Evolutionary conservation across 2,888 invertebrate species (phyloP), one percentile per base, ranked within the genome.

Genomic region (Leptinotarsa tumamoca): DNA sequence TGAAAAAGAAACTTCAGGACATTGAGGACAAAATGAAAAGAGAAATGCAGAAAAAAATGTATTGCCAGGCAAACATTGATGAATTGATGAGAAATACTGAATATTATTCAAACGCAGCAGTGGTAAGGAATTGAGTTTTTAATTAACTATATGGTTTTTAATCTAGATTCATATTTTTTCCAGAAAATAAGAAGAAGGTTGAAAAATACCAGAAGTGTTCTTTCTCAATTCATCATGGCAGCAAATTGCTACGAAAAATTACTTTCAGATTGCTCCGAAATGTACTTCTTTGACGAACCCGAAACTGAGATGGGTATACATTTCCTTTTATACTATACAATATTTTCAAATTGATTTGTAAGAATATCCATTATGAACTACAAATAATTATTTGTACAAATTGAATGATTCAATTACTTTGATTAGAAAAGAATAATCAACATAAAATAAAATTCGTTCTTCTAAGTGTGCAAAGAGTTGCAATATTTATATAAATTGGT

Each of bases 211-310:
- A 68, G 67, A 23, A 67, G 58, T 67, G 49, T 70, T 33, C 63
- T 72, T 33, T 69, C 74, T 23, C 72, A 79, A 58, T 79, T 79
- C 56, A 67, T 67, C n/a, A 63, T 76, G 27, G 76, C 76, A 23
- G 18, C 67, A 50, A 43, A 73, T 27, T 78, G 74, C 66, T 78
- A 73, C 33, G 74, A 76, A 49, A 76, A 71, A 68, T 27, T 76
- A 21, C 54, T 76, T 50, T 51, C 73, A 68, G 54, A 27, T 4
- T 71, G 68, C 54, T 70, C n/a, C 21, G 72, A 75, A 58, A 69
- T 67, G 4, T 56, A 50, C 67, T 17, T 70, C 18, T 43, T 54
- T 51, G 13, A 70, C 4, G 58, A 58, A 23, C 21, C 18, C 4
- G 58, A 58, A 70, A 50, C 21, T 27, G 49, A 58, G 50, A 21